phyloP scores from a whole-genome alignment of 2,797 vertebrate genomes.

The Setipinna tenuifilis region DNA sequence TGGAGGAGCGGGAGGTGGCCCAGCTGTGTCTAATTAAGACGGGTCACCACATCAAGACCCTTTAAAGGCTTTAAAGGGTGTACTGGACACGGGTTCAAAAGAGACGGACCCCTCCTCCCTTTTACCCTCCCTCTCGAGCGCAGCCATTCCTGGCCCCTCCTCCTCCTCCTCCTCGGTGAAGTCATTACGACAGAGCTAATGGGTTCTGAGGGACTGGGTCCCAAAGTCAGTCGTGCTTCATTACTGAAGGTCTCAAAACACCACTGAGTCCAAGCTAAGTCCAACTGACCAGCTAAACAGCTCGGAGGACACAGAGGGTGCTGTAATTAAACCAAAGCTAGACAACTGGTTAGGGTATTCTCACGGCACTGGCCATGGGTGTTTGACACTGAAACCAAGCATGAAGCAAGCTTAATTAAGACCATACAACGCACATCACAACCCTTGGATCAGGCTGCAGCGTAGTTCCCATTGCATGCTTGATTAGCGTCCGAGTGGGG shows the following conservation, averaged over 20 bases:
- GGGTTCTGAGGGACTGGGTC: background rate
- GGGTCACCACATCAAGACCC: conserved; percentile 39
- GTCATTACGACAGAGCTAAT: conserved; percentile 34
- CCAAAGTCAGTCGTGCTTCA: conserved; percentile 41
- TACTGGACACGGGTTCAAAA: conserved; percentile 47
- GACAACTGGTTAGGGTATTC: background rate
- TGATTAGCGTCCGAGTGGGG: conserved; percentile 36
- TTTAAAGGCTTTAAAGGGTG: conserved; percentile 33
- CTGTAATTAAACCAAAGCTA: background rate
- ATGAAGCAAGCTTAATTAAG: background rate
- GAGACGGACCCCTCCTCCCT: conserved; percentile 29
- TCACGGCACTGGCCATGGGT: background rate
- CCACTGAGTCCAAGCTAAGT: conserved; percentile 24
- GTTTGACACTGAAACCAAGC: background rate
- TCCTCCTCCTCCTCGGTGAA: conserved; percentile 17
- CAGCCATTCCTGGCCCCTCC: background rate
- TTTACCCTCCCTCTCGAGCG: background rate
- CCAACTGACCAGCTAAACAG: conserved; percentile 3
- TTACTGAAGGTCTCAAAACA: conserved; percentile 50
- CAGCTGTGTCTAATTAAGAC: conserved; percentile 54
- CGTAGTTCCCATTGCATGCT: conserved; percentile 33
- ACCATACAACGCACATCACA: background rate
- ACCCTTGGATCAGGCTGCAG: conserved; percentile 6
- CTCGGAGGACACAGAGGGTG: background rate
- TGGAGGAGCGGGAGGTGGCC: background rate